Percentiles rank a stretch among this genome's conserved stretches.
These are phyloP conservation scores for Onychomys arenicola DNA, from an alignment of 2,797 vertebrate genomes.

Conservation along the genomic window DNA sequence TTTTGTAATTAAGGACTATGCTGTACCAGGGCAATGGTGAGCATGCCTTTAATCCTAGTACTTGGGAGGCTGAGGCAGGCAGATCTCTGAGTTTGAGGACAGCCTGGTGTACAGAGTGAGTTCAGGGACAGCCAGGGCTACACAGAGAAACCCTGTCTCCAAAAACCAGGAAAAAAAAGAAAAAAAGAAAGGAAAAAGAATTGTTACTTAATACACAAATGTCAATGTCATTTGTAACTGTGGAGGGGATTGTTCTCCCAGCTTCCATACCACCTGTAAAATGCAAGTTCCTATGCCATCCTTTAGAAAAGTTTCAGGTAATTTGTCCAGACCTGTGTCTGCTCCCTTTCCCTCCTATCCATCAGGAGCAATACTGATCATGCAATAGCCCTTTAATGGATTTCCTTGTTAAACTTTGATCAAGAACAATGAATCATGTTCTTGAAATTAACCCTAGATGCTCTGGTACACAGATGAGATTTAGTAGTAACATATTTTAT, in stretches of 20 bases:
- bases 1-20: slow-evolving; percentile 29
- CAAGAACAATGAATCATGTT: background rate
- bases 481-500: background rate
- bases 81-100: background rate
- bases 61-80: background rate
- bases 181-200: background rate
- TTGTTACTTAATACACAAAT: background rate
- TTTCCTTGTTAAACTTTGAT: background rate
- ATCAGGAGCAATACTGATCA: background rate
- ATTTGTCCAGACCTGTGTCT: background rate
- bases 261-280: background rate
- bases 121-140: background rate
- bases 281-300: background rate
- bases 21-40: background rate
- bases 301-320: background rate
- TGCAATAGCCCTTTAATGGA: background rate
- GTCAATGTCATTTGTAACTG: background rate
- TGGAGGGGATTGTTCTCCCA: slow-evolving; percentile 28
- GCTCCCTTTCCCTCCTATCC: background rate
- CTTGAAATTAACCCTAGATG: slow-evolving; percentile 50
- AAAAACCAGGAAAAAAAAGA: background rate
- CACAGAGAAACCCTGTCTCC: background rate
- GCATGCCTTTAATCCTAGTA: background rate
- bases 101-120: background rate
- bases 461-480: slow-evolving; percentile 55